These are phyloP conservation scores for Stegophylla sp. DNA, from an alignment of 2,888 invertebrate species.

Conservation along the genomic window DNA sequence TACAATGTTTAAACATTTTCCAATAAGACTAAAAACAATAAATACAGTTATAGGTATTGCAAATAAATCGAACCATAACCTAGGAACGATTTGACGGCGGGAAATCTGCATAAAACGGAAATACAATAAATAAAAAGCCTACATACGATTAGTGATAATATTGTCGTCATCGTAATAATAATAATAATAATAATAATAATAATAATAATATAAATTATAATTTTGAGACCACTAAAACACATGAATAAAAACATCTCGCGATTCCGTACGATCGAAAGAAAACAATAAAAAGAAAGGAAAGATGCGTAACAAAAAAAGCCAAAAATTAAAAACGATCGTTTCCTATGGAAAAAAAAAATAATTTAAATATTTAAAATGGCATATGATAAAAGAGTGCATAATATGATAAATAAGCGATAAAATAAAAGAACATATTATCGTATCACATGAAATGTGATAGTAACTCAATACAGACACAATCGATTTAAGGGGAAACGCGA, in stretches of 20 bases:
- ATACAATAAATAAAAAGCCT: constrained; percentile 31
- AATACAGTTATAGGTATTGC: constrained; percentile 36
- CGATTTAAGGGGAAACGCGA: constrained; percentile 26
- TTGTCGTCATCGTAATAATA: constrained; percentile 13
- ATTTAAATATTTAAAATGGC: not conserved
- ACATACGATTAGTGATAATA: not conserved
- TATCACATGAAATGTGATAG: not conserved
- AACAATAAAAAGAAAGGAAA: not conserved
- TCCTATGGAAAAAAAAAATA: constrained; percentile 15
- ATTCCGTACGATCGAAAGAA: constrained; percentile 11
- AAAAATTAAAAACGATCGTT: constrained; percentile 25
- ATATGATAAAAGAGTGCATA: too few species aligned
- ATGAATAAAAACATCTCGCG: constrained; percentile 61
- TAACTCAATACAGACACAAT: not conserved
- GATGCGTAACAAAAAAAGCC: not conserved
- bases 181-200: not conserved
- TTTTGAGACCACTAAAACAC: constrained; percentile 55
- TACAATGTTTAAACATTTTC: not conserved
- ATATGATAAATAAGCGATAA: too few species aligned
- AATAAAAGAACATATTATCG: not conserved
- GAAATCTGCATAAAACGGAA: constrained; percentile 25
- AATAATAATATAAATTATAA: constrained; percentile 6
- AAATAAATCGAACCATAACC: constrained; percentile 56
- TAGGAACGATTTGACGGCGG: constrained; percentile 58
- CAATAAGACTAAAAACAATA: constrained; percentile 23